These are phyloP conservation scores for Vandiemenella viatica DNA, from an alignment of 2,888 invertebrate genomes.

Conservation along the genomic window DNA sequence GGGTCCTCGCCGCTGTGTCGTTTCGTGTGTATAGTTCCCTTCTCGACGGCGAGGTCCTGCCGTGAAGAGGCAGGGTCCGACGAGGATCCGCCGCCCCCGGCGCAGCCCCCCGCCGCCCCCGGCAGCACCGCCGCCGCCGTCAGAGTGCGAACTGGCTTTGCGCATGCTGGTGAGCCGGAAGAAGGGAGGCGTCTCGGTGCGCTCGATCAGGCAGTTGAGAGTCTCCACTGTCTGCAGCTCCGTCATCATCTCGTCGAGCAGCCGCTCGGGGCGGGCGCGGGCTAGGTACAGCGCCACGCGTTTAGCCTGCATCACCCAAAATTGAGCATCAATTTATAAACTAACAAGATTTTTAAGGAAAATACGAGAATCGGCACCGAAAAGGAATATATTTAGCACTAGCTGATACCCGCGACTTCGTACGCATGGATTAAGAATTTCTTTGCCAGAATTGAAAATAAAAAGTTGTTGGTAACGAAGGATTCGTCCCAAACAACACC, in stretches of 20 bases:
- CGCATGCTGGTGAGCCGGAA: slow-evolving; percentile 86
- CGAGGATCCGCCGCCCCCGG: slow-evolving; percentile 31
- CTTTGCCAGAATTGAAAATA: no score
- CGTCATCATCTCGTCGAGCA: slow-evolving; percentile 93
- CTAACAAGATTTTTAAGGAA: neutral
- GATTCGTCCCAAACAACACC: no score
- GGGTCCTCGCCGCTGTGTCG: slow-evolving; percentile 82
- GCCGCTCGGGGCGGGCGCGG: slow-evolving; percentile 75
- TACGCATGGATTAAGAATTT: no score
- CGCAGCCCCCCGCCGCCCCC: slow-evolving; percentile 26
- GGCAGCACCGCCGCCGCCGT: slow-evolving; percentile 22
- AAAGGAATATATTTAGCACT: no score
- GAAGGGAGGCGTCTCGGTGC: slow-evolving; percentile 96
- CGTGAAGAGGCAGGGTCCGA: slow-evolving; percentile 20
- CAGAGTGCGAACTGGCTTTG: slow-evolving; percentile 73
- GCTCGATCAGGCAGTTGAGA: slow-evolving; percentile 84
- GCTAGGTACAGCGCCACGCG: slow-evolving; percentile 87
- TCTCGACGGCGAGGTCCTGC: slow-evolving; percentile 59
- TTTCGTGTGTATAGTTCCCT: slow-evolving; percentile 93
- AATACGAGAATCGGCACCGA: no score
- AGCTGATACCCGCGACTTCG: no score
- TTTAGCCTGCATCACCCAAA: slow-evolving; percentile 64
- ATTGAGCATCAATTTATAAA: no score
- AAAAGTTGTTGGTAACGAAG: no score
- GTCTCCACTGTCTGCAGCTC: slow-evolving; percentile 96